Conservation (phyloP, 2,797 vertebrate species). For the Myoxocephalus aenaeus region DNA sequence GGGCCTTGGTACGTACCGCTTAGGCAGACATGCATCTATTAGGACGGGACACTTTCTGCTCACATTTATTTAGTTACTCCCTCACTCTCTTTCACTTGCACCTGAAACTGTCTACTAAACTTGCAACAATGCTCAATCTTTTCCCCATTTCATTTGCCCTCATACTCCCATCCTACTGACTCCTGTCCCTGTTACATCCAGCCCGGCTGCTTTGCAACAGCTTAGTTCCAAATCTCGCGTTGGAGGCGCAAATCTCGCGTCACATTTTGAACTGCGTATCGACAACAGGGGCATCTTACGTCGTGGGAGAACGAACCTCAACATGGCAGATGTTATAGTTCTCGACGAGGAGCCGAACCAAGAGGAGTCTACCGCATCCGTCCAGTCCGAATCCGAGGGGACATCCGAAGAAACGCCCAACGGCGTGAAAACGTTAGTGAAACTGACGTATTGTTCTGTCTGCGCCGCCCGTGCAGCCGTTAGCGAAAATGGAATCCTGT, state of each 20-base stretch:
- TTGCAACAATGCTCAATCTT: not conserved
- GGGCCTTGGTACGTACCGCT: not conserved
- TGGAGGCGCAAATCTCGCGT: slow-evolving; percentile 23
- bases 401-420: slow-evolving; percentile 77
- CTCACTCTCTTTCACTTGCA: not conserved
- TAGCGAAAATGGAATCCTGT: slow-evolving; percentile 75
- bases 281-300: slow-evolving; percentile 46
- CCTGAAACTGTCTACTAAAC: not conserved
- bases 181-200: not conserved
- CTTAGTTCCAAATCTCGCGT: slow-evolving; percentile 62
- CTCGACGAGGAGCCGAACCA: slow-evolving; percentile 55
- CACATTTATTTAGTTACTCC: not conserved
- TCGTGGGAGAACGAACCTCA: slow-evolving; percentile 37
- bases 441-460: not conserved
- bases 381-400: slow-evolving; percentile 66
- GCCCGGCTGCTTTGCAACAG: slow-evolving; percentile 65
- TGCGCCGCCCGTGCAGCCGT: not conserved
- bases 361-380: slow-evolving; percentile 52
- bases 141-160: not conserved
- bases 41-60: not conserved
- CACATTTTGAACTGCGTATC: slow-evolving; percentile 79
- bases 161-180: not conserved
- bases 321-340: slow-evolving; percentile 74
- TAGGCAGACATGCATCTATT: not conserved
- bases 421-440: slow-evolving; percentile 83